Conservation (phyloP, 1,140 invertebrate species). For the Procambarus virginalis region DNA sequence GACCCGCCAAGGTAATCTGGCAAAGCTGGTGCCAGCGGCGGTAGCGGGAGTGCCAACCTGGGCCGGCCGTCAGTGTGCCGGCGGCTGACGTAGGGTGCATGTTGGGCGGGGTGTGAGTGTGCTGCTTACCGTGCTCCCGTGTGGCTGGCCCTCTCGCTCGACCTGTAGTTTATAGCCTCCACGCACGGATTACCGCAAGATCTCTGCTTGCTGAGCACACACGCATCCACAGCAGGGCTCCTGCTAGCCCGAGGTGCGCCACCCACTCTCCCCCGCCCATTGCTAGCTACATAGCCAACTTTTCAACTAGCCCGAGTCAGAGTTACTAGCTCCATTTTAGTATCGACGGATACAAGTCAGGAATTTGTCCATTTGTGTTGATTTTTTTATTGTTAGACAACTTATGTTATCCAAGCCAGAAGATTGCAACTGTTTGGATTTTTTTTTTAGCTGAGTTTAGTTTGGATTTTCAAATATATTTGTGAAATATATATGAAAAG, state of each 20-base stretch:
- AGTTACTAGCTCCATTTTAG: no score
- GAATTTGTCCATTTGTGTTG: no score
- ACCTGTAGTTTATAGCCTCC: background rate
- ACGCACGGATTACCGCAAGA: background rate
- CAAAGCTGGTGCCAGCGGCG: background rate
- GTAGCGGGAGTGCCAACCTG: background rate
- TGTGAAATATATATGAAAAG: no score
- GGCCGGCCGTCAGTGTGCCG: background rate
- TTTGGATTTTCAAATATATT: no score
- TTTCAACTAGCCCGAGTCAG: background rate
- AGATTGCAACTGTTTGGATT: no score
- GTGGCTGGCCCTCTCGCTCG: background rate
- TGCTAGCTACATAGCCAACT: background rate
- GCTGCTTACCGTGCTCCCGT: background rate
- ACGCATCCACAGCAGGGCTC: background rate
- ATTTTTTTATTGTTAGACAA: no score
- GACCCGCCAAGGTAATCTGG: background rate
- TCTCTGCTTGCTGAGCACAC: background rate
- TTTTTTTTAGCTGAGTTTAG: no score
- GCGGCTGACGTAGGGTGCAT: conserved; percentile 11
- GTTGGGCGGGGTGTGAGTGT: conserved; percentile 6
- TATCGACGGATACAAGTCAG: no score
- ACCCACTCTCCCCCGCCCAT: background rate
- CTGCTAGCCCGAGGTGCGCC: background rate
- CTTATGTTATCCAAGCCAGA: no score